These are phyloP conservation scores for Mareca penelope DNA, from an alignment of 2,797 vertebrate species.

Conservation along the genomic window DNA sequence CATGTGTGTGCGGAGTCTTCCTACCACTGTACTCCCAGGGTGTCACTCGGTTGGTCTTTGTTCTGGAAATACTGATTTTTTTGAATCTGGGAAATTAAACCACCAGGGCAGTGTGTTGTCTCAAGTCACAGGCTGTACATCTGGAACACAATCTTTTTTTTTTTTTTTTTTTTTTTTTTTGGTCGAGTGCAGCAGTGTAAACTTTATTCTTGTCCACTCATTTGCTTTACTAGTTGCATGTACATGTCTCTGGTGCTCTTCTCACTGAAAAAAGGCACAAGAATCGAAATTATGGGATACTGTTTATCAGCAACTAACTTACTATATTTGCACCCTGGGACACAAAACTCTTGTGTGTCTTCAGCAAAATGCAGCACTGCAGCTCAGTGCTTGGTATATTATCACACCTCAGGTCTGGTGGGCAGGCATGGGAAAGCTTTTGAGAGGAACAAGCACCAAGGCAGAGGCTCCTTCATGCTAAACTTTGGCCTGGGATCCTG, in stretches of 20 bases:
- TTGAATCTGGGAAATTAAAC: background rate
- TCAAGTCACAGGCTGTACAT: background rate
- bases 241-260: background rate
- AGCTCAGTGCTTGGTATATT: background rate
- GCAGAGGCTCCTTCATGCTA: background rate
- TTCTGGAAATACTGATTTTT: conserved; percentile 10
- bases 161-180: background rate
- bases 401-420: fast-evolving
- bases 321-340: background rate
- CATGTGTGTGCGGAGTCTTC: background rate
- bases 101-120: background rate
- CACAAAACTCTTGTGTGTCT: background rate
- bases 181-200: background rate
- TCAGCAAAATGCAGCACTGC: background rate
- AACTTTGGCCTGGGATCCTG: background rate
- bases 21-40: background rate
- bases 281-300: background rate
- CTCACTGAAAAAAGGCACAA: background rate
- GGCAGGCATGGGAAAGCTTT: fast-evolving
- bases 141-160: background rate
- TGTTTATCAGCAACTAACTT: background rate
- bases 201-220: background rate
- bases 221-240: background rate
- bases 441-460: background rate
- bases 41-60: background rate